Base-by-base conservation (phyloP, 2,797 vertebrate genomes). In the Falco biarmicus region DNA sequence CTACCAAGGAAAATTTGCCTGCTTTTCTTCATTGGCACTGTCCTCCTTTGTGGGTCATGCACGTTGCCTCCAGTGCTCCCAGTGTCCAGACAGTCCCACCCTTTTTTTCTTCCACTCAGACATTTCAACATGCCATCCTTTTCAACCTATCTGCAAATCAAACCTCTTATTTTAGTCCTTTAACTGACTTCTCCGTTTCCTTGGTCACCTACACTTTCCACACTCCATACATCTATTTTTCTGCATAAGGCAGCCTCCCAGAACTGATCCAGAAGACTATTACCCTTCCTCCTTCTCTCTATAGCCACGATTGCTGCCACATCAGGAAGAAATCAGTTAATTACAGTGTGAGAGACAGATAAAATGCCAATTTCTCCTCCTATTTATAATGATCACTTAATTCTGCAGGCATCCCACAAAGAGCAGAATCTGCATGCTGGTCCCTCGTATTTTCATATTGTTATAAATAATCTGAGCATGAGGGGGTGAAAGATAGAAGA, bases 341-440 rank as follows among this genome's bases (percentile, higher is more conserved):
- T 97, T 95, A 96, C 93, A 95, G 93, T 1, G 1, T 93, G 87
- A 45, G 75, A 95, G 96, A 89, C 88, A 95, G 95, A 95, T 94
- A 96, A 95, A 97, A 96, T 93, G 95, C 90, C 95, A 96, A 95
- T 96, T 97, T 96, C 5, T 13, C 82, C 95, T 94, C 90, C 94
- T 96, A 95, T 96, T 96, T 97, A 95, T 96, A 95, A 95, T 95
- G 96, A 97, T 96, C 90, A 87, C 92, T 97, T 96, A 96, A 96
- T 96, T 95, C 94, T 87, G 57, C 92, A 92, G 95, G 90, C 93
- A 89, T 94, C 93, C 92, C 90, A 97, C 95, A 92, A 97, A 93
- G 92, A 97, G 65, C 89, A 92, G 89, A 95, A 92, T 94, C 91
- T 93, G 87, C 93, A 89, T 94, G 90, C 94, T 95, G 91, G 79